These are phyloP conservation scores for Drosophila kanapiae DNA, from an alignment of 1,140 invertebrate genomes.

Conservation along the genomic window DNA sequence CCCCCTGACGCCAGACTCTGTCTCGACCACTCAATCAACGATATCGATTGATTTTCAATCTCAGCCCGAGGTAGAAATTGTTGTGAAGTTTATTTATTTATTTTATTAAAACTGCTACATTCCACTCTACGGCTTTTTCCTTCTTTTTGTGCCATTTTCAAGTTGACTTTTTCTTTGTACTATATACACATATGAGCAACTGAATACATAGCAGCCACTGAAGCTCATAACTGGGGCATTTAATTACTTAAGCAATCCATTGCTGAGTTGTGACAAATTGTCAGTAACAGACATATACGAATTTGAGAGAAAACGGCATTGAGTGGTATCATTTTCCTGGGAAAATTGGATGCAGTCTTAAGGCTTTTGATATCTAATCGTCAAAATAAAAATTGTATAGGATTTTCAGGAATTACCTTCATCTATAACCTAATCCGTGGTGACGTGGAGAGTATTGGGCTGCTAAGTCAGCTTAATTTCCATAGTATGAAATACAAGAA, in stretches of 20 bases:
- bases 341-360: no score
- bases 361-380: no score
- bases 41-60: conserved; percentile 55
- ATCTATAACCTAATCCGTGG: no score
- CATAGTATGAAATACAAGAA: no score
- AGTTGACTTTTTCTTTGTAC: conserved; percentile 9
- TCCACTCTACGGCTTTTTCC: conserved; percentile 1
- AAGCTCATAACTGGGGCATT: conserved; percentile 28
- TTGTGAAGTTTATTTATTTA: conserved; percentile 56
- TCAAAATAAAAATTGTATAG: no score
- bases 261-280: conserved; percentile 15
- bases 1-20: background rate
- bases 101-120: conserved; percentile 29
- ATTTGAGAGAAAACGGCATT: background rate
- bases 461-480: no score
- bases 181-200: background rate
- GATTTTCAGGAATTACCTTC: no score
- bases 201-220: background rate
- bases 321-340: background rate
- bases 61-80: conserved; percentile 44
- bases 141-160: background rate
- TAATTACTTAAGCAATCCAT: conserved; percentile 57
- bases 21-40: conserved; percentile 31
- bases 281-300: background rate
- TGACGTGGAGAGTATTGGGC: no score